Percentiles rank a stretch among this genome's conserved stretches.
phyloP scores from a whole-genome alignment of 1,140 invertebrate genomes.

The Saxidomus purpurata region DNA sequence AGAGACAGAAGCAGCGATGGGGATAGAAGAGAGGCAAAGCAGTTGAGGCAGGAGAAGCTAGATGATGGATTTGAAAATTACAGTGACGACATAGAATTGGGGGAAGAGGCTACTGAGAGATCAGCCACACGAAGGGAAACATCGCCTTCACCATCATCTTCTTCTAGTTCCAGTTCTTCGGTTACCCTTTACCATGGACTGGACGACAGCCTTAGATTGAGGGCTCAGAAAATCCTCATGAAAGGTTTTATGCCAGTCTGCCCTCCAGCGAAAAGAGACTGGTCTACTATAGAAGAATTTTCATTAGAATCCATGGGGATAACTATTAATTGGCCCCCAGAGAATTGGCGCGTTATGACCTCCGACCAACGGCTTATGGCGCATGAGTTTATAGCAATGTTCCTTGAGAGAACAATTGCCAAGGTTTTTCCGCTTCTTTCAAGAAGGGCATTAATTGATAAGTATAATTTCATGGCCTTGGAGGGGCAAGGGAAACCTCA shows the following conservation, averaged over 20 bases:
- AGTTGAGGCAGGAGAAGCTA: too few species aligned
- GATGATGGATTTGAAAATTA: too few species aligned
- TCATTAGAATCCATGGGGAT: background rate
- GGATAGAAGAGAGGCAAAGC: background rate
- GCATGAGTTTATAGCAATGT: conserved; percentile 13
- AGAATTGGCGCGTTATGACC: background rate
- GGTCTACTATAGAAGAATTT: background rate
- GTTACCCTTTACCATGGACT: background rate
- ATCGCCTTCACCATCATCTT: background rate
- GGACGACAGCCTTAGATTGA: background rate
- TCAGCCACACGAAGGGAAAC: too few species aligned
- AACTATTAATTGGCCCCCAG: background rate
- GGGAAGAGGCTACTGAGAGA: too few species aligned
- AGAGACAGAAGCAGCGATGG: background rate
- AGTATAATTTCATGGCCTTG: background rate
- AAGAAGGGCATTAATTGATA: background rate
- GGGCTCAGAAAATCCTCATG: background rate
- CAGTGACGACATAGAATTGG: too few species aligned
- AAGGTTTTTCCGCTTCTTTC: background rate
- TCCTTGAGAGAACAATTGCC: background rate
- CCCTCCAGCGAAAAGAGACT: conserved; percentile 19
- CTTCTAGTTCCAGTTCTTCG: background rate
- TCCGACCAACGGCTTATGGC: background rate
- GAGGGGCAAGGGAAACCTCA: background rate
- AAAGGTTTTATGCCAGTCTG: conserved; percentile 5